Evolutionary conservation across 2,113 vertebrate species (phyloP).

Genomic region (Crotalus horridus): DNA sequence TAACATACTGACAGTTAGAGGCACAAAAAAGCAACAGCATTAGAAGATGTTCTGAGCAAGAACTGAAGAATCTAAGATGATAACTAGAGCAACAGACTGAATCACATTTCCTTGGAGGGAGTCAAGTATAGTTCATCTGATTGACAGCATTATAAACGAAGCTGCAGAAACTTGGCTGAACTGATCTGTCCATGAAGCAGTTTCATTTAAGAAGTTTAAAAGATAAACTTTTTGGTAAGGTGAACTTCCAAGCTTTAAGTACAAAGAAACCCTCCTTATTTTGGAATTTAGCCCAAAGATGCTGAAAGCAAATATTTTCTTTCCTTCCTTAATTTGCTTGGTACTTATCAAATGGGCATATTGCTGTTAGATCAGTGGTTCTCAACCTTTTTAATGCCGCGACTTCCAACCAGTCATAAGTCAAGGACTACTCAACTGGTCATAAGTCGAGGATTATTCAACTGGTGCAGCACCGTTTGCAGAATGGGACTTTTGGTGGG

Average conservation of each 20-base stretch:
- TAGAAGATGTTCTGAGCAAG: conserved; percentile 5
- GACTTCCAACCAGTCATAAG: too few species aligned
- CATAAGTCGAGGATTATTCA: too few species aligned
- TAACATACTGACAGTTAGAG: neutral
- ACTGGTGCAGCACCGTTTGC: too few species aligned
- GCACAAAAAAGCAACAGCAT: neutral
- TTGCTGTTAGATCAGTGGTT: too few species aligned
- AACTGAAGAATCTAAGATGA: neutral
- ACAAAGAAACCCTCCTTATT: neutral
- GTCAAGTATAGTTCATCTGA: conserved; percentile 12
- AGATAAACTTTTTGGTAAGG: neutral
- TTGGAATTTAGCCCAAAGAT: neutral
- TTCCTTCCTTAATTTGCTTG: neutral
- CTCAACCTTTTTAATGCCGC: too few species aligned
- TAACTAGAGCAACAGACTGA: conserved; percentile 13
- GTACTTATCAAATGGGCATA: neutral
- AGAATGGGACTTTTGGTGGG: too few species aligned
- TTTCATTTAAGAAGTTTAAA: conserved; percentile 1
- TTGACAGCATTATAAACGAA: conserved; percentile 11
- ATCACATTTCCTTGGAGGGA: conserved; percentile 15
- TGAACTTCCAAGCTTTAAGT: neutral
- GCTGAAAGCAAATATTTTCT: neutral
- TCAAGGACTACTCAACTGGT: too few species aligned
- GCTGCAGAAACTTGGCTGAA: neutral
- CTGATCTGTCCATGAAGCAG: neutral